phyloP scores from a whole-genome alignment of 2,888 invertebrate genomes.

The Julus scandinavius region DNA sequence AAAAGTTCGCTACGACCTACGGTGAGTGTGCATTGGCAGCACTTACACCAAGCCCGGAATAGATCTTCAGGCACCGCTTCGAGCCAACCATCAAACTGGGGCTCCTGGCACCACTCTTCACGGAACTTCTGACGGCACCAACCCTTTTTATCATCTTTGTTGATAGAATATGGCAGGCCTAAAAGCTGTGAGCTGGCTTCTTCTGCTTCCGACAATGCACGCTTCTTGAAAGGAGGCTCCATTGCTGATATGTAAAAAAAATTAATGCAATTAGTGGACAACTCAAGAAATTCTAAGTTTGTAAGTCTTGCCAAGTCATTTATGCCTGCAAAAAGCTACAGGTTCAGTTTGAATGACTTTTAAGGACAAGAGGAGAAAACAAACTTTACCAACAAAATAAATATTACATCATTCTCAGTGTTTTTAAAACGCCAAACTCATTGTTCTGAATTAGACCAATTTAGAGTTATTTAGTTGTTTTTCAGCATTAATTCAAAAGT shows the following conservation, averaged over 20 bases:
- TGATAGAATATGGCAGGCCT: background rate
- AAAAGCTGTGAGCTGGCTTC: background rate
- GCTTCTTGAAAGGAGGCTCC: constrained; percentile 52
- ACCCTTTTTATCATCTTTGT: constrained; percentile 53
- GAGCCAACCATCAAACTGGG: constrained; percentile 56
- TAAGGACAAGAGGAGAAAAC: too few relatives aligned
- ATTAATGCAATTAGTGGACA: too few relatives aligned
- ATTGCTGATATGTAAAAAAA: background rate
- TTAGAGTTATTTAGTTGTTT: too few relatives aligned
- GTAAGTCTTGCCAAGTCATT: too few relatives aligned
- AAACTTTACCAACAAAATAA: too few relatives aligned
- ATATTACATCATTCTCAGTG: too few relatives aligned
- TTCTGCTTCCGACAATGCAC: background rate
- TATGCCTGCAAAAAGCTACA: too few relatives aligned
- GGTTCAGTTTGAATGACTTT: too few relatives aligned
- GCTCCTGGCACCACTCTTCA: constrained; percentile 55
- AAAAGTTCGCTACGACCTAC: constrained; percentile 57
- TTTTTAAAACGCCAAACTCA: too few relatives aligned
- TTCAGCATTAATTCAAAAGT: too few relatives aligned
- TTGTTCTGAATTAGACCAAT: too few relatives aligned
- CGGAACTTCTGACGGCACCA: constrained; percentile 58
- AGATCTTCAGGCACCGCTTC: constrained; percentile 55
- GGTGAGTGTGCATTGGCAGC: constrained; percentile 55
- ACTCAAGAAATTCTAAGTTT: too few relatives aligned
- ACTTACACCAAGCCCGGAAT: constrained; percentile 56